These are phyloP conservation scores for Epizoanthus rinbou DNA, from an alignment of 92 coral and sea anemone species.

Conservation along the genomic window DNA sequence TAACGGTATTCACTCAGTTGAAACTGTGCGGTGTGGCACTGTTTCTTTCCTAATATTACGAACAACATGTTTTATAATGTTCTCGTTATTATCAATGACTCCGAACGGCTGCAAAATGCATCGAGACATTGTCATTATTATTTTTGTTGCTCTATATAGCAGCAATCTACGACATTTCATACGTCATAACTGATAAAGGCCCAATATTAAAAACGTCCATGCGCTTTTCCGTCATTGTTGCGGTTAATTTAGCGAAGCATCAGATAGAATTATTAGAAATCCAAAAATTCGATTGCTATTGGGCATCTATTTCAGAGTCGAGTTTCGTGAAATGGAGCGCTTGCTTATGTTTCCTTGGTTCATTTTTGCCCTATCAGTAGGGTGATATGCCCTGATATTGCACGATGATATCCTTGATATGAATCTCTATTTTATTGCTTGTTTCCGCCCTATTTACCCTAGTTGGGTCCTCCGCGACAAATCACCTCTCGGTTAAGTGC, in stretches of 20 bases:
- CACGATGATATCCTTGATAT: constrained; percentile 33
- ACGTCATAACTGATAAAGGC: neutral
- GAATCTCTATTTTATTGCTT: constrained; percentile 44
- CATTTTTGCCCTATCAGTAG: constrained; percentile 18
- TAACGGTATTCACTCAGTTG: too few species aligned
- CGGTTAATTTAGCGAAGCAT: constrained; percentile 9
- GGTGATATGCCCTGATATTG: constrained; percentile 29
- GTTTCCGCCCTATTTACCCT: constrained; percentile 23
- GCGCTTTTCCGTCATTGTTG: constrained; percentile 1
- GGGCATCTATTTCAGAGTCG: neutral
- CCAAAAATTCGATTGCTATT: neutral
- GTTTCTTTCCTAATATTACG: too few species aligned
- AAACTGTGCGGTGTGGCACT: too few species aligned
- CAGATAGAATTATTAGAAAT: neutral
- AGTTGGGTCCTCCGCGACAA: neutral
- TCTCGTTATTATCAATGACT: too few species aligned
- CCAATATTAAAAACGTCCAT: neutral
- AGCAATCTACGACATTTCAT: neutral
- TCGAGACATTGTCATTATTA: too few species aligned
- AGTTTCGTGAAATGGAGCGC: neutral
- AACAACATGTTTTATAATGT: too few species aligned
- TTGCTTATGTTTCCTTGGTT: constrained; percentile 9
- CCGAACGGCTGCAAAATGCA: too few species aligned
- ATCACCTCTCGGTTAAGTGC: constrained; percentile 12
- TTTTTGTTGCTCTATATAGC: neutral